Conservation (phyloP, 2,113 vertebrate species). For the Aythya baeri region DNA sequence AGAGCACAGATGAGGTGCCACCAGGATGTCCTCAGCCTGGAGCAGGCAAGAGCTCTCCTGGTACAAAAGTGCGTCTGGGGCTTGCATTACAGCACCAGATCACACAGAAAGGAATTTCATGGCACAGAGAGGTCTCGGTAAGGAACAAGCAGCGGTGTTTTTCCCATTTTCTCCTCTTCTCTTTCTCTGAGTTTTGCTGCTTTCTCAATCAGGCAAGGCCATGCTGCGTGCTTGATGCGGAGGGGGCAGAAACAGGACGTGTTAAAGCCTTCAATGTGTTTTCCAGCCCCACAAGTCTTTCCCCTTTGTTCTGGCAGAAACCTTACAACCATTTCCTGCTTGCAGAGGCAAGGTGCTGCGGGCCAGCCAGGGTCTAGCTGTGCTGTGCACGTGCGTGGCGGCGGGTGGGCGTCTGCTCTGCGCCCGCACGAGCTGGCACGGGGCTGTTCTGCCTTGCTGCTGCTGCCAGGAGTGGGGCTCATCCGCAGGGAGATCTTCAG, state of each 20-base stretch:
- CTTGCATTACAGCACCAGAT: not conserved
- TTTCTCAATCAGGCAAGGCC: not conserved
- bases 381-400: fast-evolving
- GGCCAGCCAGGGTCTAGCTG: not conserved
- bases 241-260: not conserved
- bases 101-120: fast-evolving
- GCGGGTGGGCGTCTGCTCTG: not conserved
- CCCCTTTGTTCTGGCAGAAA: not conserved
- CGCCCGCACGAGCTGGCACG: no score
- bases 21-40: not conserved
- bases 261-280: not conserved
- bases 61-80: fast-evolving
- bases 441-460: not conserved
- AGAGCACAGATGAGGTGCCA: not conserved
- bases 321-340: not conserved
- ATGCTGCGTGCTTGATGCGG: fast-evolving
- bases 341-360: not conserved
- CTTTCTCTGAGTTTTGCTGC: not conserved
- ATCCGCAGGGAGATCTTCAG: not conserved
- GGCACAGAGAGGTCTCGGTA: not conserved
- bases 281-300: not conserved
- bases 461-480: not conserved
- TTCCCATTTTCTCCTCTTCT: not conserved
- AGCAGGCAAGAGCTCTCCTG: fast-evolving
- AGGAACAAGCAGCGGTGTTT: fast-evolving